Evolutionary conservation across 2,113 vertebrate species (phyloP), one percentile per base, ranked within the genome.

Genomic region (Myotis lucifugus): DNA sequence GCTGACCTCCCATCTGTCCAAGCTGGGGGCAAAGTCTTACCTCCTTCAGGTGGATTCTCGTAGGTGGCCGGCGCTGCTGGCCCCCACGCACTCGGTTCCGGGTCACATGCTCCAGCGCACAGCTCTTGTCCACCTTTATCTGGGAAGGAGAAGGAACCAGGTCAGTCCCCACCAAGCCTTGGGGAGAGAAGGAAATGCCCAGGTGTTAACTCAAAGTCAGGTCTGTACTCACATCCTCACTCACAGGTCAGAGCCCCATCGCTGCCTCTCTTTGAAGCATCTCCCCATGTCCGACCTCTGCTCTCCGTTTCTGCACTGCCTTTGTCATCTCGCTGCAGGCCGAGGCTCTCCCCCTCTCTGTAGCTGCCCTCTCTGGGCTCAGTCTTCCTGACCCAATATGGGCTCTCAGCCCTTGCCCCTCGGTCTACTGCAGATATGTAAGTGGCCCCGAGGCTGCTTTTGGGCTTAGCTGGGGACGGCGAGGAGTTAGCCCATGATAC

Each of bases 31-130:
- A 66, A n/a, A 73, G 46, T 48, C 97, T 95, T 91, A 99, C 99
- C 98, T 99, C 99, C 96, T 99, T 99, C 40, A 99, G 98, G 97
- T 99, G 99, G 86, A 99, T 98, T 96, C 99, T 99, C 0, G 99
- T 99, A 4, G 99, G 99, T 2, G 99, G 99, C 76, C 99, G 98
- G 21, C 99, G 98, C 8, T 98, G 97, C 0, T 98, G 99, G 48
- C 99, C 98, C 72, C 98, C 98, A 76, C 99, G 99, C 29, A 99
- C 99, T 37, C 99, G 98, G 90, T 98, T 96, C 90, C 99, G 98
- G 21, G 99, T 99, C 59, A 99, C 98, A 0, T 99, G 99, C 72
- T 99, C 99, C 95, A 99, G 98, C 90, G 99, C 99, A 94, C 98
- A 98, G 93, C 98, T 98, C 97, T 99, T 98, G 0, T 99, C 99